Base-by-base conservation (phyloP, 2,797 vertebrate genomes). In the Delichon dasypus region DNA sequence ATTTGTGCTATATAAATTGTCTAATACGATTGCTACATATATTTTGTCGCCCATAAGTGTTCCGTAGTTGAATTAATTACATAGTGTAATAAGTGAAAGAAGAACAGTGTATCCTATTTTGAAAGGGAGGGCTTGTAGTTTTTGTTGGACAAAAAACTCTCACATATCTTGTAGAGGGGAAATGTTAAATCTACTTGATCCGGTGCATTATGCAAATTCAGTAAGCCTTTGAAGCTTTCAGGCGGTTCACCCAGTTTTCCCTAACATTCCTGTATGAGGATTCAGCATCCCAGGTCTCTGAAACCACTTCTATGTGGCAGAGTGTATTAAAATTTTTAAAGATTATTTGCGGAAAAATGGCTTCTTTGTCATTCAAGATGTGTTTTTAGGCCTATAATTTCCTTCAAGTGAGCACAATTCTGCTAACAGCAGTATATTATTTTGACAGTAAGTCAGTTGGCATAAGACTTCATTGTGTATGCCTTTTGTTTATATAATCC, bases 401-500 rank as follows among this genome's bases (percentile, higher is more conserved):
- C 95, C 95, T 94, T 94, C 94, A 92, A 95, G 86, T 75, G 92
- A 95, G 75, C 87, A 92, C 92, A 93, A 75, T 90, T 95, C 84
- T 1, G 0, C 93, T 89, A 95, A 72, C 57, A 88, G 95, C 92
- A 89, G 84, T 94, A 93, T 94, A 95, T 96, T 96, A 96, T 96
- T 97, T 95, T 95, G 96, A 95, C 93, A 95, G 95, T 89, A 95
- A 95, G 85, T 95, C 91, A 88, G 96, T 95, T 95, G 94, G 93
- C 93, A 94, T 93, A 91, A 94, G 85, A 95, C 89, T 94, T 94
- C 91, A 85, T 95, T 96, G 93, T 96, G 93, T 94, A 92, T 90
- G 84, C 95, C 78, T 96, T 96, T 98, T 98, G 97, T 98, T 98
- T 98, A 98, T 98, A 97, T 97, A 98, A 98, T 98, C 97, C 97